A percentile compares a stretch with the other conserved stretches of the same genome.
phyloP scores from a whole-genome alignment of 2,113 vertebrate species.

The Myotis brandtii region DNA sequence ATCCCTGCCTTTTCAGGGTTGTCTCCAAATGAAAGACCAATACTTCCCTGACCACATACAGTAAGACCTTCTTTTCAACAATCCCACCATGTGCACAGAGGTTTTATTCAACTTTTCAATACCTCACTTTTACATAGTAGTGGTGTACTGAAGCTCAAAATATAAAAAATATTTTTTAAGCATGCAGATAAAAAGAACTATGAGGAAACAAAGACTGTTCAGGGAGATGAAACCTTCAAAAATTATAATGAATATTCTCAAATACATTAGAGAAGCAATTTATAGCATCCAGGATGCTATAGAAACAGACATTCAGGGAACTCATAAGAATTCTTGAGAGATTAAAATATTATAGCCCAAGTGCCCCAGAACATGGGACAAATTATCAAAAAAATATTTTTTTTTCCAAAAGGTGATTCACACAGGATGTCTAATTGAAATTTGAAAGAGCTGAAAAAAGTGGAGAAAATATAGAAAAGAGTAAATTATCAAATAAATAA shows the following conservation, averaged over 20 bases:
- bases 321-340: slow-evolving; percentile 8
- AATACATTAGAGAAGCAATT: slow-evolving; percentile 52
- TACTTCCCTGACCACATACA: neutral
- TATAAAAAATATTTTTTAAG: neutral
- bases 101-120: neutral
- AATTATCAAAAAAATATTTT: slow-evolving; percentile 40
- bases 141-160: neutral
- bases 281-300: neutral
- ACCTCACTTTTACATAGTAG: neutral
- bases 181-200: neutral
- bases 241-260: slow-evolving; percentile 22
- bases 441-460: slow-evolving; percentile 19
- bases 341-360: slow-evolving; percentile 50
- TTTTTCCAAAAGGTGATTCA: neutral
- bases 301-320: slow-evolving; percentile 47
- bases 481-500: neutral
- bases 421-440: neutral
- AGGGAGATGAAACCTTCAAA: slow-evolving; percentile 14
- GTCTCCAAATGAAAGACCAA: neutral
- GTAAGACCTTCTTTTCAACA: neutral
- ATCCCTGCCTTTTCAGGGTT: neutral
- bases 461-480: neutral
- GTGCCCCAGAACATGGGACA: slow-evolving; percentile 28
- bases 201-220: slow-evolving; percentile 10
- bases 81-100: neutral